phyloP scores from a whole-genome alignment of 2,113 vertebrate species.

The Struthio camelus region DNA sequence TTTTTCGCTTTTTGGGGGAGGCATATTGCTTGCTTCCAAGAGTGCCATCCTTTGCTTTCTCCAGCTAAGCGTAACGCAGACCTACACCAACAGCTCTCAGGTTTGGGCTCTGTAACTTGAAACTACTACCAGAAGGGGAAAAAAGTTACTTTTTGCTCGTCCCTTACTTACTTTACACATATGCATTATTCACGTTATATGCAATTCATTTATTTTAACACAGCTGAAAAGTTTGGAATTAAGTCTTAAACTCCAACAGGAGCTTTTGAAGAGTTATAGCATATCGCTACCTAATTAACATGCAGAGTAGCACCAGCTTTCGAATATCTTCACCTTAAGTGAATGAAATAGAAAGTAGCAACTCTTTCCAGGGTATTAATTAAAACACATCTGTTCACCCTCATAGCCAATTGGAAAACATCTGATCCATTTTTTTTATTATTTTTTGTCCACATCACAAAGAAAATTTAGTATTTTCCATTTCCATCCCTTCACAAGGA shows the following conservation, averaged over 20 bases:
- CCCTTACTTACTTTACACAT: too few relatives aligned
- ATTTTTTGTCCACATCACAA: not conserved
- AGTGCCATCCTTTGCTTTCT: not conserved
- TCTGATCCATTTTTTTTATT: too few relatives aligned
- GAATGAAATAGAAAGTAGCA: not conserved
- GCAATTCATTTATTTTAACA: not conserved
- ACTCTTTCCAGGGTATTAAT: not conserved
- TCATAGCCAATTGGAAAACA: not conserved
- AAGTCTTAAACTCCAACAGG: not conserved
- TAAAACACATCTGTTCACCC: not conserved
- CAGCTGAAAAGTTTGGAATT: too few relatives aligned
- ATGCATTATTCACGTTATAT: not conserved
- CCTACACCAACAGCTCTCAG: too few relatives aligned
- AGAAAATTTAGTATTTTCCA: not conserved
- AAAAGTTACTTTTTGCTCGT: not conserved
- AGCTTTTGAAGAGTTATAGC: not conserved
- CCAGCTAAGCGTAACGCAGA: not conserved
- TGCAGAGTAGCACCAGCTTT: not conserved
- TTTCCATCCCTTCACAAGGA: accelerated
- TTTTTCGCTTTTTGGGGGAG: not conserved
- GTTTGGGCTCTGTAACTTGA: not conserved
- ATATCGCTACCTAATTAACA: not conserved
- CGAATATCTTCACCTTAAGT: not conserved
- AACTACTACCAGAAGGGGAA: not conserved
- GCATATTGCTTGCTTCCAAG: not conserved